phyloP scores from a whole-genome alignment of 2,888 invertebrate genomes.

The Lasioglossum villosulum region DNA sequence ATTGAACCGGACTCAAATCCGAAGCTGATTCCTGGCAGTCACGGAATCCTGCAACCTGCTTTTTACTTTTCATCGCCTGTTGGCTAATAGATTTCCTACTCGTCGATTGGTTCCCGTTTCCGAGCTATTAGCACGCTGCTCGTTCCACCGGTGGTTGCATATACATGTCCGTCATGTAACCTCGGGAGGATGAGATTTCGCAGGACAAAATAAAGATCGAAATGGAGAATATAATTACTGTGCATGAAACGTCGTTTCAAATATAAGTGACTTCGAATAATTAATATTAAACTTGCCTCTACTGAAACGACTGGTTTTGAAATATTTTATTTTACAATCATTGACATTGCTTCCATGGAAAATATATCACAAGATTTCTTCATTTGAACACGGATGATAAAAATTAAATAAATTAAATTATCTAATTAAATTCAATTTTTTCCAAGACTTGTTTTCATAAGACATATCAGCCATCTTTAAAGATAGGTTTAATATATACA shows the following conservation, averaged over 20 bases:
- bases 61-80: slow-evolving; percentile 11
- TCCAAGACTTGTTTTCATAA: no score
- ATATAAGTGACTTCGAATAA: neutral
- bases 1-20: neutral
- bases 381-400: no score
- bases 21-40: neutral
- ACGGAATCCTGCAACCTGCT: slow-evolving; percentile 6
- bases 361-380: no score
- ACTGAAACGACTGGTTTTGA: no score
- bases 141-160: neutral
- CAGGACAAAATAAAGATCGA: neutral
- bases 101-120: neutral
- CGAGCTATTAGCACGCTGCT: slow-evolving; percentile 2
- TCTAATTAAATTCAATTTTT: no score
- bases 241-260: neutral
- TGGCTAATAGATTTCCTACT: slow-evolving; percentile 16
- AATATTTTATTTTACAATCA: neutral
- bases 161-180: neutral
- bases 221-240: neutral
- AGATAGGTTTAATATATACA: no score
- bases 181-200: neutral
- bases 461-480: no score
- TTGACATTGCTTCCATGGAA: neutral
- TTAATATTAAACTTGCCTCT: neutral
- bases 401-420: no score